Percentiles rank a stretch among this genome's conserved stretches.
Conservation (phyloP, 2,888 invertebrate genomes). For the Morpho deidamia region DNA sequence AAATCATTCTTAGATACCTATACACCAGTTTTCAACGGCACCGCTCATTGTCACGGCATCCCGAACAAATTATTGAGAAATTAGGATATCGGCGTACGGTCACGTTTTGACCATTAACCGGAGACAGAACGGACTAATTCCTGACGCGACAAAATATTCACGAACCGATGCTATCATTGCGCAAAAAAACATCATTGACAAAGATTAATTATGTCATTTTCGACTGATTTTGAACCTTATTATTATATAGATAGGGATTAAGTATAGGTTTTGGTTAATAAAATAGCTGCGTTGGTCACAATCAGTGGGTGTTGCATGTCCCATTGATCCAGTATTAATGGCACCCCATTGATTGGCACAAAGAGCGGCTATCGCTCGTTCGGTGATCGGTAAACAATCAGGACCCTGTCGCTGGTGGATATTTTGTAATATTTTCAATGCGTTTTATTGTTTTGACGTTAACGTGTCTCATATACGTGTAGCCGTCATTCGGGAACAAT, state of each 20-base stretch:
- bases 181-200: slow-evolving; percentile 59
- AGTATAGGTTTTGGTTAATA: slow-evolving; percentile 3
- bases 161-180: slow-evolving; percentile 72
- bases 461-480: slow-evolving; percentile 6
- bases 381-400: slow-evolving; percentile 61
- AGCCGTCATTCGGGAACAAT: neutral
- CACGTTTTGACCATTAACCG: slow-evolving; percentile 73
- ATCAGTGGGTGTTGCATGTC: slow-evolving; percentile 48
- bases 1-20: neutral
- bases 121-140: slow-evolving; percentile 75
- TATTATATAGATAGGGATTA: neutral
- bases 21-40: slow-evolving; percentile 39
- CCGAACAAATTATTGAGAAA: slow-evolving; percentile 64
- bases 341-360: slow-evolving; percentile 70
- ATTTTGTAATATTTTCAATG: slow-evolving; percentile 30
- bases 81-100: slow-evolving; percentile 61
- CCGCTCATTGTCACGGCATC: slow-evolving; percentile 63
- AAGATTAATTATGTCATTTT: slow-evolving; percentile 24
- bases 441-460: slow-evolving; percentile 27
- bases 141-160: slow-evolving; percentile 68
- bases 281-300: slow-evolving; percentile 30
- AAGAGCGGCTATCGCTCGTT: slow-evolving; percentile 63
- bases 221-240: slow-evolving; percentile 20
- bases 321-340: slow-evolving; percentile 68
- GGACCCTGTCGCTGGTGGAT: slow-evolving; percentile 50